A percentile compares a stretch with the other conserved stretches of the same genome.
These are phyloP conservation scores for Sminthopsis crassicaudata DNA, from an alignment of 2,113 vertebrate genomes.

Conservation along the genomic window DNA sequence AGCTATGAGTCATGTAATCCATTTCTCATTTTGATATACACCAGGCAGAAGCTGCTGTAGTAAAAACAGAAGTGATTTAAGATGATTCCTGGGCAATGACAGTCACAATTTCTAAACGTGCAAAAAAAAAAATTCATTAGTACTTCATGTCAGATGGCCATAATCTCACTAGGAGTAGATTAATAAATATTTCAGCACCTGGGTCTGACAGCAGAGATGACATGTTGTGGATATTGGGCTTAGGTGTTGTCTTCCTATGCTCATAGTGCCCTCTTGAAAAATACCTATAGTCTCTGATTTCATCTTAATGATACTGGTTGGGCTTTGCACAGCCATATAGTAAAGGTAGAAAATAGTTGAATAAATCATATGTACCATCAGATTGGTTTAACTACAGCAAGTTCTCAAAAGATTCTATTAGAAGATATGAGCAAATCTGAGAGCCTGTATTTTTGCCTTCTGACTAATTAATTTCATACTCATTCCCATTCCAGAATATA, in stretches of 20 bases:
- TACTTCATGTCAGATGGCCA: conserved; percentile 55
- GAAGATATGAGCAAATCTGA: conserved; percentile 41
- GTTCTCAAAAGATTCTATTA: conserved; percentile 56
- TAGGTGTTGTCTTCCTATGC: neutral
- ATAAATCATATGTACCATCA: conserved; percentile 60
- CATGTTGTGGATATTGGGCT: conserved; percentile 20
- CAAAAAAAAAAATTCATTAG: conserved; percentile 76
- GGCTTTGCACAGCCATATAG: conserved; percentile 69
- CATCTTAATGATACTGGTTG: conserved; percentile 67
- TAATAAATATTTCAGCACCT: conserved; percentile 55
- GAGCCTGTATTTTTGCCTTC: conserved; percentile 60
- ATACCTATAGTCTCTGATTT: conserved; percentile 31
- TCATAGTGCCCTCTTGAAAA: conserved; percentile 48
- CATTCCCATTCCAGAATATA: conserved; percentile 10
- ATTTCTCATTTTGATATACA: conserved; percentile 69
- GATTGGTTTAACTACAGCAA: conserved; percentile 20
- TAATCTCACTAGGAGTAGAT: conserved; percentile 65
- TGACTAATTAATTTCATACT: conserved; percentile 67
- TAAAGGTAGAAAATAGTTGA: conserved; percentile 44
- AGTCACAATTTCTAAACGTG: conserved; percentile 70
- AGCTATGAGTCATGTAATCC: conserved; percentile 40
- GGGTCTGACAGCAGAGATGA: conserved; percentile 23
- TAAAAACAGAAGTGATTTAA: conserved; percentile 22
- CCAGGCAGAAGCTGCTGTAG: conserved; percentile 8
- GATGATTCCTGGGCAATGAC: conserved; percentile 30